Evolutionary conservation across 2,888 invertebrate genomes (phyloP).

Genomic region (Acleris literana): DNA sequence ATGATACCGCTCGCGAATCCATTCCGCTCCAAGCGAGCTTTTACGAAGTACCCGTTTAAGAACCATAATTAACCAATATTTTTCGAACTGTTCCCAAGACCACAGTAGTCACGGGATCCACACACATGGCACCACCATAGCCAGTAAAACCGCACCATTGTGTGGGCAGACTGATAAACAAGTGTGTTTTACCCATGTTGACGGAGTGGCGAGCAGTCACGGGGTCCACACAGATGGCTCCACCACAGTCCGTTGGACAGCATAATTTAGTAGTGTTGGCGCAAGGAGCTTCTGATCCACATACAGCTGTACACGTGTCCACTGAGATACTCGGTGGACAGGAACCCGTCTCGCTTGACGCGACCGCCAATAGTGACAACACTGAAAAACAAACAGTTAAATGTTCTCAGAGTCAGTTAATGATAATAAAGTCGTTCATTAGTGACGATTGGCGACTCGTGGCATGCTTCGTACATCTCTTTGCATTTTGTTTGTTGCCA

Average conservation of each 20-base stretch:
- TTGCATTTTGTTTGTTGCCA: too few relatives aligned
- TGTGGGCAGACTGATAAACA: too few relatives aligned
- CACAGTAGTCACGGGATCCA: conserved; percentile 32
- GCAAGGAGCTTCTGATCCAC: conserved; percentile 65
- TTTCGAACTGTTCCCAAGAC: too few relatives aligned
- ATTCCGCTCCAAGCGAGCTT: too few relatives aligned
- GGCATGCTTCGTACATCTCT: too few relatives aligned
- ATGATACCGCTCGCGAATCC: too few relatives aligned
- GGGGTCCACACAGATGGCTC: conserved; percentile 74
- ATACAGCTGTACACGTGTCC: conserved; percentile 71
- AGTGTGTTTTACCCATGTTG: conserved; percentile 52
- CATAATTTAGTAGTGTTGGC: conserved; percentile 67
- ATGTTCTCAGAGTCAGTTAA: too few relatives aligned
- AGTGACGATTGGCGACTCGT: too few relatives aligned
- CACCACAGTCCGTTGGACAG: conserved; percentile 76
- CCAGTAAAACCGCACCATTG: conserved; percentile 69
- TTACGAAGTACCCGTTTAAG: too few relatives aligned
- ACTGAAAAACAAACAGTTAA: neutral
- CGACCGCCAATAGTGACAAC: conserved; percentile 3
- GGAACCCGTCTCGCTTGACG: conserved; percentile 59
- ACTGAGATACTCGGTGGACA: conserved; percentile 82
- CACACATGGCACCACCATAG: too few relatives aligned
- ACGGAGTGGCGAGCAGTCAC: conserved; percentile 67
- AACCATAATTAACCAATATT: too few relatives aligned
- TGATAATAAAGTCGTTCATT: too few relatives aligned